Evolutionary conservation across 1,140 invertebrate species (phyloP), one percentile per base, ranked within the genome.

Genomic region (Chionoecetes opilio): DNA sequence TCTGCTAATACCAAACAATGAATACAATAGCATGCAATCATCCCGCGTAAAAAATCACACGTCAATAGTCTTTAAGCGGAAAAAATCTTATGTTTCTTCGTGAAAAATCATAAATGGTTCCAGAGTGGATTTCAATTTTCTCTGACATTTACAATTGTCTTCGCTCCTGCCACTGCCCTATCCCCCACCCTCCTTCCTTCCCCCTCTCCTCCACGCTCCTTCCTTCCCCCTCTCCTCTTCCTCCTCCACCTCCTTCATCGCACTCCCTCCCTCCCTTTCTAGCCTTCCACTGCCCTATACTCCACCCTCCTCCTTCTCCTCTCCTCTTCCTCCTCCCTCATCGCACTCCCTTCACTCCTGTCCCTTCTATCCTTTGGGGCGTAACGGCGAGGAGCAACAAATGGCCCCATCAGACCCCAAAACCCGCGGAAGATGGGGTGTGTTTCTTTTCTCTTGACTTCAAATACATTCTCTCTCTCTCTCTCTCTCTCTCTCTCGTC

Each of bases 381-480:
- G 38, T 91, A 91, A 91, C 34, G 89, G 89, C 53, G 53, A 53
- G 14, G 8, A 6, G 53, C 46, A 75, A 91, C 89, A 91, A 91
- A 91, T 91, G 53, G 89, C 35, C 34, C 89, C 34, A 91, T 91
- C 89, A 91, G 31, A 9, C n/a, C 53, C 14, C 32, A 31, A 32
- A 31, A 75, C 89, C n/a, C 89, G 34, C 89, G 35, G 38, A 75
- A 31, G 63, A 91, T 91, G 89, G 38, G 46, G 21, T 29, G n/a
- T n/a, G 46, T 63, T 91, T 91, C 89, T 91, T 75, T 91, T 53
- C 89, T 91, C 89, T 75, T 75, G 89, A 75, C 53, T 91, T 63
- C n/a, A 75, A 91, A 91, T 32, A 32, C 3, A 75, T 21, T 91
- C 31, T 91, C 63, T 91, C 35, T 75, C 31, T 91, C 53, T 75